These are phyloP conservation scores for Calameuta pallipes DNA, from an alignment of 2,888 invertebrate species.

Conservation along the genomic window DNA sequence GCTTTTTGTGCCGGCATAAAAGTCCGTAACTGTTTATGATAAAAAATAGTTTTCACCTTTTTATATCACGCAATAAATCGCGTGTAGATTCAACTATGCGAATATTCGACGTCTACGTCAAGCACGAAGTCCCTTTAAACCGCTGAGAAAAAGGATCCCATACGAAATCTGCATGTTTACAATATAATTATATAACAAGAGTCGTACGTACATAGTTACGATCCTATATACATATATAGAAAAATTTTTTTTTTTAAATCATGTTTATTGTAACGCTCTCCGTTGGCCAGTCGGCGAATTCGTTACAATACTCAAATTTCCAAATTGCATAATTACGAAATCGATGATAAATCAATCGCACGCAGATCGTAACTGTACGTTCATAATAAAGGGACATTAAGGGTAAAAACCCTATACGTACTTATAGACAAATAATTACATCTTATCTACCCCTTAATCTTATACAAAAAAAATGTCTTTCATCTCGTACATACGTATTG, in stretches of 20 bases:
- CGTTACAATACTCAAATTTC: conserved; percentile 38
- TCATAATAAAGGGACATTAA: not conserved
- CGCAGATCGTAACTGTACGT: conserved; percentile 1
- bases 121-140: too few relatives aligned
- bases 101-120: too few relatives aligned
- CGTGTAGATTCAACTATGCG: too few relatives aligned
- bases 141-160: too few relatives aligned
- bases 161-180: too few relatives aligned
- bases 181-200: too few relatives aligned
- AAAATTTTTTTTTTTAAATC: not conserved
- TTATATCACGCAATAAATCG: too few relatives aligned
- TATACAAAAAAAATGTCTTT: conserved; percentile 23
- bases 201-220: too few relatives aligned
- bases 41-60: too few relatives aligned
- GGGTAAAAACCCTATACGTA: not conserved
- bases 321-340: not conserved
- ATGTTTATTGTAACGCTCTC: conserved; percentile 44
- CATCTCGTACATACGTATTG: conserved; percentile 42
- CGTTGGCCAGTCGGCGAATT: conserved; percentile 50
- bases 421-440: not conserved
- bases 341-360: not conserved
- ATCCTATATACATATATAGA: too few relatives aligned
- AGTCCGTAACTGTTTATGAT: too few relatives aligned
- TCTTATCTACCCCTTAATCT: conserved; percentile 16
- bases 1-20: too few relatives aligned